Evolutionary conservation across 2,888 invertebrate species (phyloP).

Genomic region (Gastrophysa polygoni): DNA sequence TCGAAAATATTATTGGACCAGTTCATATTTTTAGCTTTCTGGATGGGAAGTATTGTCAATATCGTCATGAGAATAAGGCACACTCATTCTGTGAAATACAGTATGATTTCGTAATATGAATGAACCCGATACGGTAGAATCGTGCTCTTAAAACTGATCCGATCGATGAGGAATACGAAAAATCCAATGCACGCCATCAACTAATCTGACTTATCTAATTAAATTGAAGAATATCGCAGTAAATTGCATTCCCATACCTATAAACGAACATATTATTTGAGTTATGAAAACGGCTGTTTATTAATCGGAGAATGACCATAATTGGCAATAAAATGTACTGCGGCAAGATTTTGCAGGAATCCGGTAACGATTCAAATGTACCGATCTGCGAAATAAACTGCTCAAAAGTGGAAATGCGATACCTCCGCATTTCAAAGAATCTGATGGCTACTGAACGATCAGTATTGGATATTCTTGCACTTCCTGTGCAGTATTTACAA

Average conservation of each 20-base stretch:
- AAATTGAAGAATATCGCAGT: constrained; percentile 20
- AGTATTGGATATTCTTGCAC: no score
- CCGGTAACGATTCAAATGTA: constrained; percentile 14
- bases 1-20: no score
- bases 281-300: constrained; percentile 23
- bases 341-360: constrained; percentile 16
- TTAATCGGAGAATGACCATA: constrained; percentile 21
- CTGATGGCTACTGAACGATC: no score
- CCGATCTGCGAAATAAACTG: constrained; percentile 17
- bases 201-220: constrained; percentile 20
- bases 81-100: no score
- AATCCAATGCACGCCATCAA: constrained; percentile 13
- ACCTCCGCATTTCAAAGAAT: not conserved
- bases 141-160: constrained; percentile 1
- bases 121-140: not conserved
- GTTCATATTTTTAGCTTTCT: no score
- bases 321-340: constrained; percentile 19
- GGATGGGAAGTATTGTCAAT: no score
- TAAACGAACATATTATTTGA: constrained; percentile 22
- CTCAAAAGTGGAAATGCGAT: constrained; percentile 5
- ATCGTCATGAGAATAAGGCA: no score
- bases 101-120: not conserved
- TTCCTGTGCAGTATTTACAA: no score
- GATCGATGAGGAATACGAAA: constrained; percentile 17
- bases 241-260: constrained; percentile 21